phyloP scores from a whole-genome alignment of 2,888 invertebrate species.

The Gymnosoma rotundatum region DNA sequence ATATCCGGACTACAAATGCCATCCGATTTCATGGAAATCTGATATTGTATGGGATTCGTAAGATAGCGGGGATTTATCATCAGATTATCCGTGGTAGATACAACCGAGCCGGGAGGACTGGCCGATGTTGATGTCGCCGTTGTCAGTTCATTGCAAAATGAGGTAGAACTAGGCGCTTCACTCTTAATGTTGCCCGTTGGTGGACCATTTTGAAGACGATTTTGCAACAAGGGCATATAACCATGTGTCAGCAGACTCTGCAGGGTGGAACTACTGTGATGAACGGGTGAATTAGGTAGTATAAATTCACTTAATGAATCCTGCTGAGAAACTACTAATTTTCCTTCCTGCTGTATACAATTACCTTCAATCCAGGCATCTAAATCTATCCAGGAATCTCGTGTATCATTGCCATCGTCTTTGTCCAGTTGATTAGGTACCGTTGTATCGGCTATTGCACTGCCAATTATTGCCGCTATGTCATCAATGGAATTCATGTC shows the following conservation, averaged over 20 bases:
- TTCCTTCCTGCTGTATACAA: slow-evolving; percentile 87
- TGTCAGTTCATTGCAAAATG: slow-evolving; percentile 86
- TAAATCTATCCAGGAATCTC: slow-evolving; percentile 94
- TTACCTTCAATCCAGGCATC: slow-evolving; percentile 93
- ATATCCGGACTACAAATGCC: slow-evolving; percentile 89
- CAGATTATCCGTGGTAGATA: slow-evolving; percentile 90
- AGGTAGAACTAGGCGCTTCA: slow-evolving; percentile 89
- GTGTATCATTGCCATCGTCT: slow-evolving; percentile 88
- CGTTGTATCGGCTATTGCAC: slow-evolving; percentile 94
- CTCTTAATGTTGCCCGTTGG: slow-evolving; percentile 85
- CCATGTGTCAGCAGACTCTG: slow-evolving; percentile 90
- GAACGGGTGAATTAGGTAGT: slow-evolving; percentile 85
- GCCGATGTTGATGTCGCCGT: slow-evolving; percentile 86
- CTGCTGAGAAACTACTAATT: slow-evolving; percentile 86
- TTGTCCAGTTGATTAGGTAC: slow-evolving; percentile 88
- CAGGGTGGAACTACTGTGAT: slow-evolving; percentile 87
- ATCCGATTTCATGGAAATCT: slow-evolving; percentile 83
- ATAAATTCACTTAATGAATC: slow-evolving; percentile 87
- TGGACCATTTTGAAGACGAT: slow-evolving; percentile 90
- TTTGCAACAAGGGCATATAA: slow-evolving; percentile 91
- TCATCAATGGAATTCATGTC: slow-evolving; percentile 91
- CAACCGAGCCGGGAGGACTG: slow-evolving; percentile 93
- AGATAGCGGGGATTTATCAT: slow-evolving; percentile 86
- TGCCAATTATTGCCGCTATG: slow-evolving; percentile 93
- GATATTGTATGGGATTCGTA: slow-evolving; percentile 75